These are phyloP conservation scores for Emydocephalus ijimae DNA, from an alignment of 2,113 vertebrate genomes.

Conservation along the genomic window DNA sequence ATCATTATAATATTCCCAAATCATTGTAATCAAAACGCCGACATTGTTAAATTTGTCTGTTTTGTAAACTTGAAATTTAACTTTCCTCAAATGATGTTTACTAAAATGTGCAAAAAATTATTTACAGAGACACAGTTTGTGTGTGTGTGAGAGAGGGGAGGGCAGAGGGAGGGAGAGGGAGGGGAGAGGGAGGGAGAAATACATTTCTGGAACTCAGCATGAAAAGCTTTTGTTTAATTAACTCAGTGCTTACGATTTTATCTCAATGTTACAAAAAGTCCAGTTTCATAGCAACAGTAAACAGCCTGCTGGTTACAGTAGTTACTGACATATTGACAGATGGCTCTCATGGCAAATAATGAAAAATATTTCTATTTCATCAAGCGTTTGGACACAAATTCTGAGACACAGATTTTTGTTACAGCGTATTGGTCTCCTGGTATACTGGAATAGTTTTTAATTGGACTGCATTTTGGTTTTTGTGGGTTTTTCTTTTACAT, in stretches of 20 bases:
- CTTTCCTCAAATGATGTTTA: background rate
- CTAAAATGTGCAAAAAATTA: background rate
- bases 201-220: constrained; percentile 1
- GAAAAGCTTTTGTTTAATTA: constrained; percentile 36
- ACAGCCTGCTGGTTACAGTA: constrained; percentile 48
- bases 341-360: constrained; percentile 46
- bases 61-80: constrained; percentile 37
- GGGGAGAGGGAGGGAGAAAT: background rate
- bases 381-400: constrained; percentile 21
- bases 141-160: too few relatives aligned
- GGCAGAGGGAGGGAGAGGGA: too few relatives aligned
- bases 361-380: constrained; percentile 30
- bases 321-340: constrained; percentile 55
- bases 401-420: constrained; percentile 11
- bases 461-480: background rate
- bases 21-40: constrained; percentile 5
- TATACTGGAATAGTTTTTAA: background rate
- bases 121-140: background rate
- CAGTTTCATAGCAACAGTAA: constrained; percentile 60
- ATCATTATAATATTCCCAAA: background rate
- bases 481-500: constrained; percentile 29
- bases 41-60: constrained; percentile 47
- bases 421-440: background rate
- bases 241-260: constrained; percentile 43
- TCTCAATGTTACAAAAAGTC: constrained; percentile 40